Evolutionary conservation across 1,140 invertebrate genomes (phyloP).

Genomic region (Brachionus sp.): DNA sequence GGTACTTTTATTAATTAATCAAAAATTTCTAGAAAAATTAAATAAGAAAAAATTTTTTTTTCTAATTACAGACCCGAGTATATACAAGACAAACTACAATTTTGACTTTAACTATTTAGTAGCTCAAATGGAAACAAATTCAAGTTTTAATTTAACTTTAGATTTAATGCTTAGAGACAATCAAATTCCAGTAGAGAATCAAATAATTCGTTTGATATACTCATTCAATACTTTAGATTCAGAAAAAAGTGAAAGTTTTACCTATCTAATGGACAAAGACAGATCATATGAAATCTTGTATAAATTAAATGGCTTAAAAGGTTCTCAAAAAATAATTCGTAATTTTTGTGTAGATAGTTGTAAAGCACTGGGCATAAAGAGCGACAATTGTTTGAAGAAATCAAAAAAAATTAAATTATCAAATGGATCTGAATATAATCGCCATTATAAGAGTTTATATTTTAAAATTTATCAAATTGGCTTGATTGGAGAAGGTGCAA

Average conservation of each 20-base stretch:
- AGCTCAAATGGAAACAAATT: background rate
- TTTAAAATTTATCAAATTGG: constrained; percentile 31
- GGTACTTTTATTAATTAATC: background rate
- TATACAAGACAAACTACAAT: constrained; percentile 46
- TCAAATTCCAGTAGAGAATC: background rate
- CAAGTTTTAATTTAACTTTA: background rate
- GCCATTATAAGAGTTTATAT: background rate
- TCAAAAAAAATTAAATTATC: constrained; percentile 53
- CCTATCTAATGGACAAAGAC: background rate
- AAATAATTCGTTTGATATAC: constrained; percentile 3
- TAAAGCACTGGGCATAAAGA: background rate
- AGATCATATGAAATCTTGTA: background rate
- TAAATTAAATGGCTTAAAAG: background rate
- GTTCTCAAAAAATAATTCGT: background rate
- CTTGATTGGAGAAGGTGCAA: constrained; percentile 17
- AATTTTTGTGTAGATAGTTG: constrained; percentile 27
- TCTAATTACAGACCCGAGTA: background rate
- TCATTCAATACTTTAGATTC: background rate
- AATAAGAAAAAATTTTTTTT: background rate
- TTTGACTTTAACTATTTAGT: background rate
- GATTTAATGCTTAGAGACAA: background rate
- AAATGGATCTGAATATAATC: constrained; percentile 44
- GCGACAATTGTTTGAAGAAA: background rate
- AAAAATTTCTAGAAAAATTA: no score
- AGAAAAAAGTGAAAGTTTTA: background rate